phyloP scores from a whole-genome alignment of 2,113 vertebrate species.

The Ochotona curzoniae region DNA sequence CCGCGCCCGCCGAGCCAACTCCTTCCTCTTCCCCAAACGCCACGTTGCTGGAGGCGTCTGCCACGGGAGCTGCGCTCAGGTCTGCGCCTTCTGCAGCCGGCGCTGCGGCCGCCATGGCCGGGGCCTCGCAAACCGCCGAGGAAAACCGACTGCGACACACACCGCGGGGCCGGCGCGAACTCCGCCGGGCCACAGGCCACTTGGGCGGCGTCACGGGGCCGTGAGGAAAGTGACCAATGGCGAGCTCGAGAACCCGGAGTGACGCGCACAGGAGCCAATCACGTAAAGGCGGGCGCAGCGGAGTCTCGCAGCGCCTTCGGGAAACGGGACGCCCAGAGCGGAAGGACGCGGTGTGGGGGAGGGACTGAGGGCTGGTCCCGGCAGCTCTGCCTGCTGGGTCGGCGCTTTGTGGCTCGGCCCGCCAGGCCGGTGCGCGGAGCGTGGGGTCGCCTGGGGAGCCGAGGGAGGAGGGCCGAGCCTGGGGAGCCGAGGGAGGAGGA shows the following conservation, averaged over 20 bases:
- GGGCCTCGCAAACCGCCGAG: slow-evolving; percentile 35
- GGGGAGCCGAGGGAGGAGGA: no score
- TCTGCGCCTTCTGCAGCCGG: neutral
- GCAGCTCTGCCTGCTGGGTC: rapidly evolving
- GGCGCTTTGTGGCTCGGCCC: no score
- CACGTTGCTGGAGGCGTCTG: neutral
- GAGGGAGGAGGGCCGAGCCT: no score
- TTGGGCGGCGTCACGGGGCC: neutral
- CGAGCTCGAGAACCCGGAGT: slow-evolving; percentile 76
- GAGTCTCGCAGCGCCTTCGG: rapidly evolving
- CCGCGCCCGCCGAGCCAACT: neutral
- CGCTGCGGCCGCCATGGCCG: slow-evolving; percentile 81
- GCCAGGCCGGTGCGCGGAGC: rapidly evolving
- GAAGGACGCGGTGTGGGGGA: neutral
- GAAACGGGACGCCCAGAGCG: neutral
- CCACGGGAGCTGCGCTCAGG: neutral
- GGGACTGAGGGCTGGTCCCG: rapidly evolving
- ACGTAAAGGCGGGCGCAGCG: rapidly evolving
- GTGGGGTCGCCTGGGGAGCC: no score
- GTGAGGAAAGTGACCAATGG: slow-evolving; percentile 33
- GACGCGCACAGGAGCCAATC: slow-evolving; percentile 56
- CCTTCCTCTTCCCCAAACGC: neutral
- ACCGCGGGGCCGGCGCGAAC: neutral
- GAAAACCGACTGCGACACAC: slow-evolving; percentile 57
- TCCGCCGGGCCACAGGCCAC: neutral